These are phyloP conservation scores for Clamator glandarius DNA, from an alignment of 2,797 vertebrate species.

Conservation along the genomic window DNA sequence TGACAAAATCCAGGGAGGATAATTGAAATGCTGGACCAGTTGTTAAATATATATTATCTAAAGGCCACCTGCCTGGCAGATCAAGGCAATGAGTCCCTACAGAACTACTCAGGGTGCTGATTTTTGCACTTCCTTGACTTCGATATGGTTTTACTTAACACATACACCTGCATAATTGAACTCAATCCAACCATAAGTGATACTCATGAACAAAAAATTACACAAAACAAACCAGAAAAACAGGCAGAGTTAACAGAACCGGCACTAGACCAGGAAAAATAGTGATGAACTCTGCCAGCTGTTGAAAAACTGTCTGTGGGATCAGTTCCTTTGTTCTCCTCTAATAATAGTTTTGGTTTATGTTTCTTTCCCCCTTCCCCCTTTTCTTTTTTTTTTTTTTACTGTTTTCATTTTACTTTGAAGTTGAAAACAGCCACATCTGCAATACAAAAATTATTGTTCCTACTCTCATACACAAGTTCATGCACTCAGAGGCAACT, in stretches of 20 bases:
- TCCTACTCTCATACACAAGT: slow-evolving; percentile 43
- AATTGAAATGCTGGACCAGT: slow-evolving; percentile 36
- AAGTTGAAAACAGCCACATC: slow-evolving; percentile 63
- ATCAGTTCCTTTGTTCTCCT: slow-evolving; percentile 71
- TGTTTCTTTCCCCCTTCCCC: slow-evolving; percentile 12
- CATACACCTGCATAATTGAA: slow-evolving; percentile 67
- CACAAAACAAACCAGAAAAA: slow-evolving; percentile 49
- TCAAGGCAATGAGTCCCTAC: slow-evolving; percentile 3
- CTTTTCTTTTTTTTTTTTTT: slow-evolving; percentile 53
- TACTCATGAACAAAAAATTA: not conserved
- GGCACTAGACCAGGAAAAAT: slow-evolving; percentile 53
- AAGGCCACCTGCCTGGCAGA: slow-evolving; percentile 52
- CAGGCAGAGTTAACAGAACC: slow-evolving; percentile 19
- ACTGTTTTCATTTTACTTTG: slow-evolving; percentile 55
- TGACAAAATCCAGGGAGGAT: not conserved
- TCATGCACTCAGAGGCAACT: slow-evolving; percentile 42
- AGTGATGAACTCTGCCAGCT: slow-evolving; percentile 67
- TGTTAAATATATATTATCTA: slow-evolving; percentile 34
- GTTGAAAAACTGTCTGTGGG: slow-evolving; percentile 57
- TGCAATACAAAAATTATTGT: slow-evolving; percentile 60
- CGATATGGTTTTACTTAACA: slow-evolving; percentile 52
- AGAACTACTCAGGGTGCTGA: slow-evolving; percentile 27
- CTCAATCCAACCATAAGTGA: slow-evolving; percentile 36
- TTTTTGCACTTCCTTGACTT: slow-evolving; percentile 67
- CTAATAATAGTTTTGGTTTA: slow-evolving; percentile 66